These are phyloP conservation scores for Puma concolor DNA, from an alignment of 2,113 vertebrate species.

Conservation along the genomic window DNA sequence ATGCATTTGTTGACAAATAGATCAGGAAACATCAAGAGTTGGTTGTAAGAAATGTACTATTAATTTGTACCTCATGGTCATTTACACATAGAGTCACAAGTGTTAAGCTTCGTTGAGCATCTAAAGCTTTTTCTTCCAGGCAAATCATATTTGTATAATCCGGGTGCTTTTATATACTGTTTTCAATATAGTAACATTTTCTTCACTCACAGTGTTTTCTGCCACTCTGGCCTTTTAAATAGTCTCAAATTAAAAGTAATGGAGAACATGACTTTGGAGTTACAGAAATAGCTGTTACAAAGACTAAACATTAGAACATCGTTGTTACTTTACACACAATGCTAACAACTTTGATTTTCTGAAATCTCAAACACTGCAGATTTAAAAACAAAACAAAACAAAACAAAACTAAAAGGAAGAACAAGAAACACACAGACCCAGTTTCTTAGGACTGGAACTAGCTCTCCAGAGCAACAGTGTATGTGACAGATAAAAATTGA, in stretches of 20 bases:
- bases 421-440: background rate
- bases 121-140: background rate
- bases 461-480: background rate
- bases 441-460: background rate
- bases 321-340: background rate
- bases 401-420: background rate
- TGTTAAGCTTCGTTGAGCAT: background rate
- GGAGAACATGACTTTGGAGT: background rate
- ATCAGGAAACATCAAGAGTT: background rate
- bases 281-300: background rate
- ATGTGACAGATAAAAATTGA: background rate
- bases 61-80: background rate
- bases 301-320: background rate
- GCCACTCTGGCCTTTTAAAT: background rate
- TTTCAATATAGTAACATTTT: background rate
- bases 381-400: background rate
- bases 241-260: constrained; percentile 31
- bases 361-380: constrained; percentile 12
- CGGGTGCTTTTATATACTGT: background rate
- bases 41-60: background rate
- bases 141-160: background rate
- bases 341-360: constrained; percentile 14
- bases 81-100: background rate
- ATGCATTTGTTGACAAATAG: background rate
- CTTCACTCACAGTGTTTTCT: background rate